A percentile compares a stretch with the other conserved stretches of the same genome.
These are phyloP conservation scores for Gymnosoma rotundatum DNA, from an alignment of 2,888 invertebrate genomes.

Conservation along the genomic window DNA sequence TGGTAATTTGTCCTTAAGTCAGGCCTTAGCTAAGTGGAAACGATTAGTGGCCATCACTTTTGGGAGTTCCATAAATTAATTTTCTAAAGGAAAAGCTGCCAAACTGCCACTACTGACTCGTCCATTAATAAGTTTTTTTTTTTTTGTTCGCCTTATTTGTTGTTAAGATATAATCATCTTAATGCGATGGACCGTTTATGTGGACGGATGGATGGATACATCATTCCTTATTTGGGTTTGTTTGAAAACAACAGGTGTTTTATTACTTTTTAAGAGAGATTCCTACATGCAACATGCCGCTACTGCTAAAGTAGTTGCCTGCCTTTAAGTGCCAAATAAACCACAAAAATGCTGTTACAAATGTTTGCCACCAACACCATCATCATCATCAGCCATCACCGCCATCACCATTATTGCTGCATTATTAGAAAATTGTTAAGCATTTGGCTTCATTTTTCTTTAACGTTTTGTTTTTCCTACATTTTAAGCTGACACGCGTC, in stretches of 20 bases:
- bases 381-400: not conserved
- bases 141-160: not conserved
- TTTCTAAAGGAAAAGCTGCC: slow-evolving; percentile 43
- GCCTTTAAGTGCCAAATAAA: slow-evolving; percentile 63
- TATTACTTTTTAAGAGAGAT: slow-evolving; percentile 34
- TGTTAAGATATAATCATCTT: slow-evolving; percentile 44
- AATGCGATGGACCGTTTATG: slow-evolving; percentile 32
- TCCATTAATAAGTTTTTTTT: slow-evolving; percentile 11
- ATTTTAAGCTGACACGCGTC: slow-evolving; percentile 64
- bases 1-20: slow-evolving; percentile 55
- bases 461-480: slow-evolving; percentile 36
- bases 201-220: slow-evolving; percentile 33
- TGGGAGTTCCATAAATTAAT: slow-evolving; percentile 69
- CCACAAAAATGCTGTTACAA: slow-evolving; percentile 54
- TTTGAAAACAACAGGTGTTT: slow-evolving; percentile 60
- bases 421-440: slow-evolving; percentile 51
- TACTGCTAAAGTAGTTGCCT: slow-evolving; percentile 19
- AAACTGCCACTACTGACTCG: slow-evolving; percentile 14
- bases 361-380: slow-evolving; percentile 47
- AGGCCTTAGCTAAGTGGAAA: slow-evolving; percentile 25
- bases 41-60: slow-evolving; percentile 46
- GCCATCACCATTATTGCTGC: slow-evolving; percentile 19
- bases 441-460: slow-evolving; percentile 14
- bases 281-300: slow-evolving; percentile 49
- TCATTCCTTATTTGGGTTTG: slow-evolving; percentile 54